Evolutionary conservation across 2,888 invertebrate genomes (phyloP).

Genomic region (Scrobipalpa costella): DNA sequence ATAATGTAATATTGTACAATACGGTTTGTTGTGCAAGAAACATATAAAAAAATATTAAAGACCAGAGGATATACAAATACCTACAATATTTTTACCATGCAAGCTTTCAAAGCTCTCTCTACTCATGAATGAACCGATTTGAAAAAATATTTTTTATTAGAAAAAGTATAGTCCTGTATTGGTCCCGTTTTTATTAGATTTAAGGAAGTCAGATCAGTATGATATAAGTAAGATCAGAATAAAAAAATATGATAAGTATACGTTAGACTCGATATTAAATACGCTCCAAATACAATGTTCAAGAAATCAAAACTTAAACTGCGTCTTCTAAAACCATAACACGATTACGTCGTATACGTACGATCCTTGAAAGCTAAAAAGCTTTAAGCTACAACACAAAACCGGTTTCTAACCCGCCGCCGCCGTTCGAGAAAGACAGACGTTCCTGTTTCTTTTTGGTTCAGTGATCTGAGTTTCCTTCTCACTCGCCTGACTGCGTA

Average conservation of each 20-base stretch:
- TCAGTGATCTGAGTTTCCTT: conserved; percentile 66
- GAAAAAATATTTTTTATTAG: too few relatives aligned
- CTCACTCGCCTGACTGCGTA: conserved; percentile 43
- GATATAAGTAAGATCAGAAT: neutral
- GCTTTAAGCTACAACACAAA: conserved; percentile 62
- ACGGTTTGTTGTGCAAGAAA: neutral
- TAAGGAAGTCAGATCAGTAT: too few relatives aligned
- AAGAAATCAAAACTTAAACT: neutral
- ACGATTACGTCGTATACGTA: conserved; percentile 16
- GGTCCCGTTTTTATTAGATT: too few relatives aligned
- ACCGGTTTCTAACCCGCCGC: conserved; percentile 61
- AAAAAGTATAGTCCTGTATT: too few relatives aligned
- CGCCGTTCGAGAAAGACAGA: conserved; percentile 62
- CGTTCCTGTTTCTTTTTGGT: conserved; percentile 73
- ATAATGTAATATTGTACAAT: too few relatives aligned
- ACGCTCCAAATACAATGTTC: too few relatives aligned
- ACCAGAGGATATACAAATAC: too few relatives aligned
- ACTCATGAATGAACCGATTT: too few relatives aligned
- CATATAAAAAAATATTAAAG: neutral
- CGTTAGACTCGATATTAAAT: too few relatives aligned
- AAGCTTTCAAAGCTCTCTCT: too few relatives aligned
- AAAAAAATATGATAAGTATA: neutral
- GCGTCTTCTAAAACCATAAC: neutral
- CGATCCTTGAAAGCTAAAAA: conserved; percentile 53
- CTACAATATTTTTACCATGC: too few relatives aligned